Base-by-base conservation (phyloP, 2,797 vertebrate species). In the Notolepis coatsorum region DNA sequence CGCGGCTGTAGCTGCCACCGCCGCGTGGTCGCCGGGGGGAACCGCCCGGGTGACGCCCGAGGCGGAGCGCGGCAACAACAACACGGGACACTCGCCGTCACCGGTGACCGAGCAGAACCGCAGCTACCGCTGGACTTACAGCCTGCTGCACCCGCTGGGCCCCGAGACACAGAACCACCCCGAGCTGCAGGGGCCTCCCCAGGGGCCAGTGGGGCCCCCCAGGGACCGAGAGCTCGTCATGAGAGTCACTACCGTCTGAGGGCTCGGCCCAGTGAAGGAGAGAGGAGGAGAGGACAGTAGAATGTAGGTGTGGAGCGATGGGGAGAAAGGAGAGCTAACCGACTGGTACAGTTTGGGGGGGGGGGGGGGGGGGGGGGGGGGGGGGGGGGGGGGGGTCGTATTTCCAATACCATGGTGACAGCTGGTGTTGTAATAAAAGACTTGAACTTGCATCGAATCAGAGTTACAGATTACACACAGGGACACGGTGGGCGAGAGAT, bases 241-340 rank as follows among this genome's bases (percentile, higher is more conserved):
- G 95, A 93, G 95, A 79, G 95, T 96, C 70, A 96, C 95, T 0
- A 96, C 95, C 0, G 95, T 96, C 81, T 96, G 92, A 96, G 66
- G 80, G n/a, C n/a, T n/a, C n/a, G n/a, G n/a, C n/a, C 69, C 51
- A 3, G 10, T 15, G 17, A 6, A 41, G 12, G 5, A 10, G 13
- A 15, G 15, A 2, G 13, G 23, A 23, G 7, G 38, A 24, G 5
- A 7, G 10, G 42, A 21, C n/a, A 33, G 49, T n/a, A 33, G 13
- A 15, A 4, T 20, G 42, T 10, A 47, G 7, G 5, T 10, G 43
- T 5, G 50, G 3, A 24, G 17, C 4, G 20, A 9, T 17, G 20
- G 20, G 10, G 9, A 41, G 10, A 7, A 6, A 39, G 7, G 7
- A 2, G 6, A n/a, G 2, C 35, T n/a, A 17, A 15, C 9, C 8